Evolutionary conservation across 2,888 invertebrate species (phyloP), one percentile per base, ranked within the genome.

Genomic region (Andrena camellia): DNA sequence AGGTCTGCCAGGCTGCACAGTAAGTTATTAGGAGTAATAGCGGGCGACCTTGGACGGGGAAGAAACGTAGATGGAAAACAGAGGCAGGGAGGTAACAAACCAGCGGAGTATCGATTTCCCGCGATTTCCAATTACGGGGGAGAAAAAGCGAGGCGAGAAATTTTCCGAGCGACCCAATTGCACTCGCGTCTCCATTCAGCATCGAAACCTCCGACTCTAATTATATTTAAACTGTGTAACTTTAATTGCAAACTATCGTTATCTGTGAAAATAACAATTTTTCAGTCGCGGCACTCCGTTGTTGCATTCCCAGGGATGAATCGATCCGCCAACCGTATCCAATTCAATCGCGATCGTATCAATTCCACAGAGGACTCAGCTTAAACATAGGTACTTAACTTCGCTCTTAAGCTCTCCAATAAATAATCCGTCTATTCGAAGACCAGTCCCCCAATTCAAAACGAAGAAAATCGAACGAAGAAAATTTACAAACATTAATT

Each of bases 71-170:
- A 35, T 20, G 63, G 35, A 35, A 35, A 63, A 62, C 35, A 60
- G 29, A 17, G 60, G 35, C 31, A 2, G 35, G 2, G 63, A 31
- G 63, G 5, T 33, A 20, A 20, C 63, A 20, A 35, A 63, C 63
- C 35, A 20, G 33, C 63, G 20, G 20, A 63, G 20, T 63, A 35
- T 63, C 35, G 63, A 63, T 63, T 63, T 23, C 63, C 33, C n/a
- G 33, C 13, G 63, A 63, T 33, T 63, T 63, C 31, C 33, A 63
- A 63, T 35, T 63, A 60, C 60, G 60, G 29, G 60, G 26, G 60
- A 42, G 42, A 60, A 57, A 57, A 57, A 57, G 57, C 23, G 57
- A 23, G 23, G 57, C 57, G 57, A 57, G 57, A 57, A 57, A 57
- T 23, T 57, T 57, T 57, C 57, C 57, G 26, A 23, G 26, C 57